Evolutionary conservation across 1,140 invertebrate genomes (phyloP).

Genomic region (Metaphire vulgaris): DNA sequence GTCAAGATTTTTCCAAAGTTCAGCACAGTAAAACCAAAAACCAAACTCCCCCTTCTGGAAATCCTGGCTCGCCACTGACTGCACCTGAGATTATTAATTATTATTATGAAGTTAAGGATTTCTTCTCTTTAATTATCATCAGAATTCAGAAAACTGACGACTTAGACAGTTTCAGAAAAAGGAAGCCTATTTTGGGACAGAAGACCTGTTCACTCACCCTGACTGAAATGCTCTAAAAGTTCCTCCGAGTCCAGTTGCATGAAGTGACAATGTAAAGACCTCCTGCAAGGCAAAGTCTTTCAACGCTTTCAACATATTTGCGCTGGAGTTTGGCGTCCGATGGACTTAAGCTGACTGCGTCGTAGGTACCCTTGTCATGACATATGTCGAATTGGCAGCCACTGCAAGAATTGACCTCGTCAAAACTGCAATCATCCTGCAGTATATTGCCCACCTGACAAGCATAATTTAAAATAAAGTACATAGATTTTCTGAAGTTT

Average conservation of each 20-base stretch:
- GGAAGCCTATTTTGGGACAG: too few relatives aligned
- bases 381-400: conserved; percentile 39
- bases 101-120: too few relatives aligned
- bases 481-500: too few relatives aligned
- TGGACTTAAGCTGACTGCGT: conserved; percentile 76
- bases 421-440: conserved; percentile 23
- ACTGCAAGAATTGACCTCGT: conserved; percentile 25
- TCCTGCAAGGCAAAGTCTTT: conserved; percentile 56
- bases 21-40: too few relatives aligned
- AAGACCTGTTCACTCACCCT: too few relatives aligned
- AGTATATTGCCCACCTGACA: conserved; percentile 59
- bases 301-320: conserved; percentile 65
- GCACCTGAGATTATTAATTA: too few relatives aligned
- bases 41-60: too few relatives aligned
- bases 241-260: conserved; percentile 88
- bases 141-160: too few relatives aligned
- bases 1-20: too few relatives aligned
- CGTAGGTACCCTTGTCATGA: conserved; percentile 89
- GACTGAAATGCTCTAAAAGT: conserved; percentile 64
- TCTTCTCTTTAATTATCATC: too few relatives aligned
- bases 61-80: too few relatives aligned
- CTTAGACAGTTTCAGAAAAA: too few relatives aligned
- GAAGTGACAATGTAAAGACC: conserved; percentile 79
- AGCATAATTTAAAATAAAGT: background rate
- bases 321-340: conserved; percentile 61